Conservation (phyloP, 2,113 vertebrate species). For the Laterallus jamaicensis region DNA sequence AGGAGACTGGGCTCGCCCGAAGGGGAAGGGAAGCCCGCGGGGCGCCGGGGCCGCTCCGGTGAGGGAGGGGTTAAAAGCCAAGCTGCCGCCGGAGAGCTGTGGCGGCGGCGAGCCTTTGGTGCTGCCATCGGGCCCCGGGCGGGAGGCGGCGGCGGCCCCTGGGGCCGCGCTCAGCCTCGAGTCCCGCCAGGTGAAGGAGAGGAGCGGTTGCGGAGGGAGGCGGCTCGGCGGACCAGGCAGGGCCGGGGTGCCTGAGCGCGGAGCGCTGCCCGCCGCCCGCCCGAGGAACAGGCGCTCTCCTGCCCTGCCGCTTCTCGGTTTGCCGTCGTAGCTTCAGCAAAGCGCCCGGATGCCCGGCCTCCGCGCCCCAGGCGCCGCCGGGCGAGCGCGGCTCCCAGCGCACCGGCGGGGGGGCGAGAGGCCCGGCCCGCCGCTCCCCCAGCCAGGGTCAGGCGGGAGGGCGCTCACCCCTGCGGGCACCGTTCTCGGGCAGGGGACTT, state of each 20-base stretch:
- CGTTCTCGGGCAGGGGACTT: not conserved
- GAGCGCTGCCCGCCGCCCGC: not conserved
- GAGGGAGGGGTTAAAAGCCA: not conserved
- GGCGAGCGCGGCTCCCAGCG: not conserved
- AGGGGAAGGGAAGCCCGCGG: not conserved
- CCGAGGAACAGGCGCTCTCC: not conserved
- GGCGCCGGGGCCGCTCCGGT: not conserved
- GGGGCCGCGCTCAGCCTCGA: not conserved
- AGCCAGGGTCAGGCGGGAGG: no score
- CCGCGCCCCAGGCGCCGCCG: not conserved
- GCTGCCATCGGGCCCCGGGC: not conserved
- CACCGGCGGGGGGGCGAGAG: not conserved
- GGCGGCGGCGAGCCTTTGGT: not conserved
- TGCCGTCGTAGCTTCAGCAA: not conserved
- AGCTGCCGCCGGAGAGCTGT: not conserved
- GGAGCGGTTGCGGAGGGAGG: not conserved
- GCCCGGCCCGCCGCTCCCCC: not conserved
- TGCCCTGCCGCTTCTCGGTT: not conserved
- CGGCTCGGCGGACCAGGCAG: not conserved
- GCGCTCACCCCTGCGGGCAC: fast-evolving
- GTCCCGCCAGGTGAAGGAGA: not conserved
- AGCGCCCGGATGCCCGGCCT: not conserved
- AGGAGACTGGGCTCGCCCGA: not conserved
- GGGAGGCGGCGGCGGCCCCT: not conserved
- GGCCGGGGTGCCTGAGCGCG: not conserved